These are phyloP conservation scores for Rhagoletis zephyria DNA, from an alignment of 1,140 invertebrate species.

Conservation along the genomic window DNA sequence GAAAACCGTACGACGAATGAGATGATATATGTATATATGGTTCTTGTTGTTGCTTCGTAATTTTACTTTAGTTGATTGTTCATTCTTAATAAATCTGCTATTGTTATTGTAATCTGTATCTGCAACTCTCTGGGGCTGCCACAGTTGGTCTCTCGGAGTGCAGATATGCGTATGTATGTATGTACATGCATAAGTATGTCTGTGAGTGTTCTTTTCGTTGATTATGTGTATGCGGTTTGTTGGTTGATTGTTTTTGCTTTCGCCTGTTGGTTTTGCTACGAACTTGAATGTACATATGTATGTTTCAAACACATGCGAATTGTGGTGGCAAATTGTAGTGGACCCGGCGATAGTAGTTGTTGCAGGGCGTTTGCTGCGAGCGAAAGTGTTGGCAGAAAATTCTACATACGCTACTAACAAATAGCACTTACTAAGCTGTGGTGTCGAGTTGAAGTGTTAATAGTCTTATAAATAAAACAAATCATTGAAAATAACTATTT, in stretches of 20 bases:
- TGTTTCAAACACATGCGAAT: conserved; percentile 54
- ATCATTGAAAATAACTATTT: background rate
- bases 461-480: background rate
- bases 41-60: conserved; percentile 26
- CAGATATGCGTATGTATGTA: background rate
- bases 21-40: background rate
- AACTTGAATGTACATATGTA: conserved; percentile 50
- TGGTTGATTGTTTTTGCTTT: conserved; percentile 52
- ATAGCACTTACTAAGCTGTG: background rate
- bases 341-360: conserved; percentile 42
- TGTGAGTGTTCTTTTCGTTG: conserved; percentile 53
- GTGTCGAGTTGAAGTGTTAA: background rate
- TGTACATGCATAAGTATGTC: background rate
- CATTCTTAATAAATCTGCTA: background rate
- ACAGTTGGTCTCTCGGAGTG: background rate
- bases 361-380: conserved; percentile 54
- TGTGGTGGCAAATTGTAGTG: conserved; percentile 54
- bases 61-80: conserved; percentile 13
- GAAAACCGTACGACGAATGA: background rate
- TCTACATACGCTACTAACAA: conserved; percentile 2
- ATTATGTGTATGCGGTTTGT: conserved; percentile 58
- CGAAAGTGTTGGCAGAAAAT: conserved; percentile 52
- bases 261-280: conserved; percentile 14
- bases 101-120: conserved; percentile 58
- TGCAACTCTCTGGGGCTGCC: conserved; percentile 56